Base-by-base conservation (phyloP, 2,113 vertebrate genomes). In the Regulus satrapa region DNA sequence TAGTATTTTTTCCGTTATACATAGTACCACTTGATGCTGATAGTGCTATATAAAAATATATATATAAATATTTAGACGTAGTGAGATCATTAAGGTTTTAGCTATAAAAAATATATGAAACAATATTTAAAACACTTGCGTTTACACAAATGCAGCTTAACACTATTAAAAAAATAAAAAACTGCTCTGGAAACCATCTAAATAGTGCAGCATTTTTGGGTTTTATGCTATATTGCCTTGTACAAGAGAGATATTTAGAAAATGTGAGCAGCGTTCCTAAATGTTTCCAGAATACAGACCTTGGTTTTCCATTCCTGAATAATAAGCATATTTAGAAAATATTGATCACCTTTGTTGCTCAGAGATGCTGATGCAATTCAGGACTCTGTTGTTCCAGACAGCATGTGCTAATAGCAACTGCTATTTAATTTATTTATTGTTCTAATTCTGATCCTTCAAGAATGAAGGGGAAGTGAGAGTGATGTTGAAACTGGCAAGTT, bases 401-500 rank as follows among this genome's bases (percentile, higher is more conserved):
- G 66, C 31, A 32, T 84, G 79, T 84, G 43, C 63, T 94, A 81
- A 83, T 94, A 88, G 49, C 68, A 88, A 28, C 68, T 78, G 83
- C 62, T 89, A 2, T 89, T 88, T 84, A 84, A 76, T 76, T 91
- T 94, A 89, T 95, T 95, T 97, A 58, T 93, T 95, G 73, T 97
- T 96, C 91, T 95, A 78, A 63, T 96, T 94, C 75, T 83, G 93
- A 93, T 76, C 72, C 59, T 89, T 94, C 46, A 95, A 94, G 82
- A 95, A 72, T 83, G 75, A 94, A 74, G 54, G 84, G 89, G 91
- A 92, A 96, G 77, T 74, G 73, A 95, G 63, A 95, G 71, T 71
- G 81, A 64, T 95, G 77, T 96, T 95, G 88, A 93, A 92, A 91
- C 82, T 97, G 95, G 87, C 82, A 91, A 85, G 41, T 79, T 94